A percentile compares a stretch with the other conserved stretches of the same genome.
Evolutionary conservation across 1,140 invertebrate genomes (phyloP).

Genomic region (Magallana angulata): DNA sequence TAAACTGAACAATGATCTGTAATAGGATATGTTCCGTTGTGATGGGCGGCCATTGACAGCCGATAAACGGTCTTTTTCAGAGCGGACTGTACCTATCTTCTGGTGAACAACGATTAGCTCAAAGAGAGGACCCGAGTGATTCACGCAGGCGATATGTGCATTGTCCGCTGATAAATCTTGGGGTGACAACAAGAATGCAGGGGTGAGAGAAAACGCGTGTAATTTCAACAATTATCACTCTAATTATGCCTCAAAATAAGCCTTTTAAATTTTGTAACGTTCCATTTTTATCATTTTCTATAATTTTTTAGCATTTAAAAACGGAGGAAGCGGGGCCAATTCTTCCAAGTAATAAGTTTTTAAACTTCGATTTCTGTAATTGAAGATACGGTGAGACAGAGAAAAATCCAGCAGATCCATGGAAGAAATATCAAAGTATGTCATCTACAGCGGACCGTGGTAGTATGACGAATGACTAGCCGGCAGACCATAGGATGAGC

Average conservation of each 20-base stretch:
- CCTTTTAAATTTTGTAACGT: not conserved
- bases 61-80: slow-evolving; percentile 35
- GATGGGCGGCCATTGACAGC: not conserved
- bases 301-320: not conserved
- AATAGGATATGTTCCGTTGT: slow-evolving; percentile 19
- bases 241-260: slow-evolving; percentile 4
- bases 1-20: slow-evolving; percentile 16
- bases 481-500: slow-evolving; percentile 18
- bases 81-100: not conserved
- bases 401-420: not conserved
- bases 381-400: not conserved
- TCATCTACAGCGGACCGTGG: not conserved
- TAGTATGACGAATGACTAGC: not conserved
- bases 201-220: not conserved
- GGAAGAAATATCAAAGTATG: slow-evolving; percentile 14
- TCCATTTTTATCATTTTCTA: slow-evolving; percentile 13
- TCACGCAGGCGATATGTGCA: slow-evolving; percentile 3
- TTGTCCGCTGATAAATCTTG: slow-evolving; percentile 9
- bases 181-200: not conserved
- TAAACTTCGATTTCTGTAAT: slow-evolving; percentile 28
- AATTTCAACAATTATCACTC: slow-evolving; percentile 22
- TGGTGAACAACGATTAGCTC: not conserved
- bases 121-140: not conserved
- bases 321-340: not conserved
- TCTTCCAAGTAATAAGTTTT: not conserved